phyloP scores from a whole-genome alignment of 2,113 vertebrate genomes.

The Triplophysa dalaica region DNA sequence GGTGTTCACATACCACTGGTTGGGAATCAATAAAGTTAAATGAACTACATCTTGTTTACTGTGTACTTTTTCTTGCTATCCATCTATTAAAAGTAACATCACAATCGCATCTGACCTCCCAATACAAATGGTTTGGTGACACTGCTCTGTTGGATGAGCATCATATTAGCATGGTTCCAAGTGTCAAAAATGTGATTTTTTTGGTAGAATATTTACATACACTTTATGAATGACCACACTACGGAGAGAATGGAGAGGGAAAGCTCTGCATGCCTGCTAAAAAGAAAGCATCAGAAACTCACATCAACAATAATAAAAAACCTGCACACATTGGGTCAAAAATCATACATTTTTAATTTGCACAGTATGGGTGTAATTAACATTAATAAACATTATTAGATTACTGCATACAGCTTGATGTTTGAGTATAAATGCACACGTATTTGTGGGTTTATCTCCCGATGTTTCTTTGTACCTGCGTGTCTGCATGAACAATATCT shows the following conservation, averaged over 20 bases:
- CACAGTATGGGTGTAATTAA: conserved; percentile 6
- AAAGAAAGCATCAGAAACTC: conserved; percentile 56
- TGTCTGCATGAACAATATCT: background rate
- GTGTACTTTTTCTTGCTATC: background rate
- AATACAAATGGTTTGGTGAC: too few species aligned
- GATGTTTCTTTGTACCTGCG: background rate
- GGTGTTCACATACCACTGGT: too few species aligned
- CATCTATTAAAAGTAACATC: conserved; percentile 51
- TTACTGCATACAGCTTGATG: conserved; percentile 2
- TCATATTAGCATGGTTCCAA: too few species aligned
- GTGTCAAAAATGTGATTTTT: conserved; percentile 12
- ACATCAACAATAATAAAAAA: conserved; percentile 30
- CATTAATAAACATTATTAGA: background rate
- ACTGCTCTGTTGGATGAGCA: too few species aligned
- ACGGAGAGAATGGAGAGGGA: too few species aligned
- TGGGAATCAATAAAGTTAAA: background rate
- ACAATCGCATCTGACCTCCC: too few species aligned
- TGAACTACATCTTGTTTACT: background rate
- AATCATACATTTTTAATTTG: conserved; percentile 29
- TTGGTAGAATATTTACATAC: conserved; percentile 58
- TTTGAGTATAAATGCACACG: conserved; percentile 11
- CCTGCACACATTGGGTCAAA: conserved; percentile 58
- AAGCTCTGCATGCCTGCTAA: conserved; percentile 60
- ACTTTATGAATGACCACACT: too few species aligned
- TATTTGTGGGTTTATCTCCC: background rate